A percentile compares a stretch with the other conserved stretches of the same genome.
Conservation (phyloP, 23 tunicate genomes). For the Trididemnum clinides region DNA sequence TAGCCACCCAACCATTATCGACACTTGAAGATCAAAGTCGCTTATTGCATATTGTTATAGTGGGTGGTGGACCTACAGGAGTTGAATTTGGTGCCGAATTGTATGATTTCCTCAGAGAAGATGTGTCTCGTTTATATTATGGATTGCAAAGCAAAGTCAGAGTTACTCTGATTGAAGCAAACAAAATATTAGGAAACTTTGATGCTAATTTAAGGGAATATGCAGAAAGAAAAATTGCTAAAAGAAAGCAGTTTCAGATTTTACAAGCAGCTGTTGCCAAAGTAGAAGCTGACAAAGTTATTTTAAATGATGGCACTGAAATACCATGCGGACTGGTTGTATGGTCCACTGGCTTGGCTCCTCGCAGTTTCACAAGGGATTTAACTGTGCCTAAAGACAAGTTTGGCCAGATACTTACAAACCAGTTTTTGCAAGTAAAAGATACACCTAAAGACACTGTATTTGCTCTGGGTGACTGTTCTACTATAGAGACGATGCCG, state of each 20-base stretch:
- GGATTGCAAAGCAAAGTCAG: slow-evolving; percentile 64
- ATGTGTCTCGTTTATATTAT: slow-evolving; percentile 62
- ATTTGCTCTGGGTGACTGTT: slow-evolving; percentile 85
- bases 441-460: slow-evolving; percentile 47
- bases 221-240: slow-evolving; percentile 81
- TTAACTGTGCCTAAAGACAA: slow-evolving; percentile 57
- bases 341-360: slow-evolving; percentile 92
- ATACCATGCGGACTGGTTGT: slow-evolving; percentile 89
- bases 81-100: slow-evolving; percentile 96
- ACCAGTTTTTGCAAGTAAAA: slow-evolving; percentile 46
- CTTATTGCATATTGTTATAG: slow-evolving; percentile 82
- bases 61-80: slow-evolving; percentile 96
- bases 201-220: slow-evolving; percentile 74
- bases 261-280: slow-evolving; percentile 58
- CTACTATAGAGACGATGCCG: slow-evolving; percentile 59
- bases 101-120: slow-evolving; percentile 84
- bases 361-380: slow-evolving; percentile 62
- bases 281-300: slow-evolving; percentile 61
- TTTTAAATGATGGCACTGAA: slow-evolving; percentile 60
- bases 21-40: slow-evolving; percentile 58
- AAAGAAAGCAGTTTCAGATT: slow-evolving; percentile 74
- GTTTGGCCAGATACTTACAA: slow-evolving; percentile 65
- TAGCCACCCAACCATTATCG: slow-evolving; percentile 72
- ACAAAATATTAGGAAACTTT: slow-evolving; percentile 76
- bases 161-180: slow-evolving; percentile 88